Conservation (phyloP, 1,140 invertebrate species). For the Telenomus remus region DNA sequence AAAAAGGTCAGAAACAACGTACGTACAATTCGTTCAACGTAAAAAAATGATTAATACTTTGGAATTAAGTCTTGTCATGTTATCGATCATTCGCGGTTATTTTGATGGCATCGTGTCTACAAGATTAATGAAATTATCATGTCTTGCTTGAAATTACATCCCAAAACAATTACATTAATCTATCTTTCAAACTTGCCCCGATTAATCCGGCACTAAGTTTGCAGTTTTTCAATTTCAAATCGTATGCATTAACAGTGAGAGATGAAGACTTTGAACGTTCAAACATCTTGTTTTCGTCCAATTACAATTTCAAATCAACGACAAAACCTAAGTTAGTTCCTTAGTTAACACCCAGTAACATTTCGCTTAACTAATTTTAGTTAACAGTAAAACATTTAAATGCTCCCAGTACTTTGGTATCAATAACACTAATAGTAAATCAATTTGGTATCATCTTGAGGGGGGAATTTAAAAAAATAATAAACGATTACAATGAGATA, state of each 20-base stretch:
- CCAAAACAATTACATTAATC: constrained; percentile 2
- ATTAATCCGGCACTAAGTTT: constrained; percentile 8
- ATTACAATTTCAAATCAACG: not conserved
- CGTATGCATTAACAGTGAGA: constrained; percentile 22
- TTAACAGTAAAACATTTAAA: not conserved
- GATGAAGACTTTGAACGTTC: not conserved
- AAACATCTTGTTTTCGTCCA: too few species aligned
- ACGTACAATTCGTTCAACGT: constrained; percentile 38
- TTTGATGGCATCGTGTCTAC: constrained; percentile 12
- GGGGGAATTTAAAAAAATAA: too few species aligned
- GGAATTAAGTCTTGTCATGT: constrained; percentile 57
- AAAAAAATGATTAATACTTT: constrained; percentile 60
- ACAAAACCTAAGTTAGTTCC: too few species aligned
- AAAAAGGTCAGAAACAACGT: constrained; percentile 32
- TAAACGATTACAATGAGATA: too few species aligned
- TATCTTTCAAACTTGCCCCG: too few species aligned
- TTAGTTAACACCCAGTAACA: too few species aligned
- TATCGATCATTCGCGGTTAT: constrained; percentile 33
- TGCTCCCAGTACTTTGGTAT: not conserved
- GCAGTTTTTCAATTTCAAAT: constrained; percentile 32
- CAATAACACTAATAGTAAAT: not conserved
- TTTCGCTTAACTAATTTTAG: not conserved
- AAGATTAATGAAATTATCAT: too few species aligned
- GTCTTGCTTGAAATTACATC: constrained; percentile 2
- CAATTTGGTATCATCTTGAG: too few species aligned